Conservation (phyloP, 1,140 invertebrate genomes). For the Archivesica marissinica region DNA sequence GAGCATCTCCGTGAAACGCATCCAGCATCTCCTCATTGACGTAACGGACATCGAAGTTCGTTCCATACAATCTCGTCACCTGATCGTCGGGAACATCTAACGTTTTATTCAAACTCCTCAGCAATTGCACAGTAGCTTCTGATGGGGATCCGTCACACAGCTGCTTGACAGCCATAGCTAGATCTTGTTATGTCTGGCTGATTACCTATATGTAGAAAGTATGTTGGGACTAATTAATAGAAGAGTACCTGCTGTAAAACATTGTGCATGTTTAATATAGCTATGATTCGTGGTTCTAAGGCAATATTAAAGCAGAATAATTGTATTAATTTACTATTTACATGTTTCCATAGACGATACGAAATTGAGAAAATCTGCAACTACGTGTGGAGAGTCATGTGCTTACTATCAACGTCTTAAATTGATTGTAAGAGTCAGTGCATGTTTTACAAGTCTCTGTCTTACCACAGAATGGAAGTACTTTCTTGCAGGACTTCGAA, state of each 20-base stretch:
- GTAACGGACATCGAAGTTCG: constrained; percentile 56
- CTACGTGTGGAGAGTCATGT: neutral
- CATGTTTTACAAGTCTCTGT: too few species aligned
- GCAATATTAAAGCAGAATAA: too few species aligned
- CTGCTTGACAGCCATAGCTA: constrained; percentile 49
- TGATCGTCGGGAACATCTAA: constrained; percentile 16
- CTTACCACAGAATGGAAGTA: too few species aligned
- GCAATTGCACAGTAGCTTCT: constrained; percentile 33
- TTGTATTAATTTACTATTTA: too few species aligned
- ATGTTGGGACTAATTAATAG: neutral
- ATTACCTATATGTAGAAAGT: constrained; percentile 62
- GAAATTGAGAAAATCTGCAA: neutral
- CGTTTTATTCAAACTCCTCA: constrained; percentile 33
- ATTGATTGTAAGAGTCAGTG: too few species aligned
- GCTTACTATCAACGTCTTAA: too few species aligned
- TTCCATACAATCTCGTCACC: constrained; percentile 48
- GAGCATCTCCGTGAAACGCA: constrained; percentile 41
- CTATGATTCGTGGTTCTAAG: too few species aligned
- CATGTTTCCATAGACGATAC: neutral
- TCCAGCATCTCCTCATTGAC: constrained; percentile 64
- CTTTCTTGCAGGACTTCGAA: too few species aligned
- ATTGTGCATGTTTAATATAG: neutral
- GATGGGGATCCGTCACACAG: constrained; percentile 61
- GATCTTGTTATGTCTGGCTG: constrained; percentile 35
- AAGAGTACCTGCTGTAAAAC: neutral